These are phyloP conservation scores for Aphodius granarius DNA, from an alignment of 2,888 invertebrate species.

Conservation along the genomic window DNA sequence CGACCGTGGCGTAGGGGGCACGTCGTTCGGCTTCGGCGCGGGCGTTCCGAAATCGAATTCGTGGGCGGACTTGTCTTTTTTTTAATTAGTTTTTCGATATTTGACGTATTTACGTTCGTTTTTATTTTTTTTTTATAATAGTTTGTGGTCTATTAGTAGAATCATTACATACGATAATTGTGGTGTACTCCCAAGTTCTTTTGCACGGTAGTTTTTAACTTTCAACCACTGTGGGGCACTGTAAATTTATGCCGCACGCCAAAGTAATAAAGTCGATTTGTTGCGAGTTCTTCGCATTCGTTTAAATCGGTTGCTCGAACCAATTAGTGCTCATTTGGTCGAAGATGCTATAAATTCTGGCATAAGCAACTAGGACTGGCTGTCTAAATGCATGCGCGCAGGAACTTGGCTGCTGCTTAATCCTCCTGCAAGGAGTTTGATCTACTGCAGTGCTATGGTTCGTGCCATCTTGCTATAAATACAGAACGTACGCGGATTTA, in stretches of 20 bases:
- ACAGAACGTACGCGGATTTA: not conserved
- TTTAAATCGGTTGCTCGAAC: conserved; percentile 10
- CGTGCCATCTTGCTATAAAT: not conserved
- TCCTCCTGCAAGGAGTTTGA: not conserved
- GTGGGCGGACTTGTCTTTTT: too few relatives aligned
- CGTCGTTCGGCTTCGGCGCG: too few relatives aligned
- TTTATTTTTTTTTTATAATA: too few relatives aligned
- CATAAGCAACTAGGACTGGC: not conserved
- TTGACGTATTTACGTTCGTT: too few relatives aligned
- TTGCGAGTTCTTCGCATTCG: not conserved
- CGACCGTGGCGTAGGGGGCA: too few relatives aligned
- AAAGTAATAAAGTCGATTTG: not conserved
- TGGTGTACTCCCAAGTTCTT: too few relatives aligned
- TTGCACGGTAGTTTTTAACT: too few relatives aligned
- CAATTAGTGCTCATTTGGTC: conserved; percentile 12
- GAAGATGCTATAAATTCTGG: not conserved
- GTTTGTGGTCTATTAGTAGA: too few relatives aligned
- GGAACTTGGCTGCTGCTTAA: not conserved
- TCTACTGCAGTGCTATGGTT: not conserved
- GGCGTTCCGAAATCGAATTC: too few relatives aligned
- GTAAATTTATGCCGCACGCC: not conserved
- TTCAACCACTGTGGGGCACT: too few relatives aligned
- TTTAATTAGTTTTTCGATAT: too few relatives aligned
- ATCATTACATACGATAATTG: too few relatives aligned
- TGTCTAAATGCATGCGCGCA: not conserved